These are phyloP conservation scores for Drosophila tani DNA, from an alignment of 1,140 invertebrate species.

Conservation along the genomic window DNA sequence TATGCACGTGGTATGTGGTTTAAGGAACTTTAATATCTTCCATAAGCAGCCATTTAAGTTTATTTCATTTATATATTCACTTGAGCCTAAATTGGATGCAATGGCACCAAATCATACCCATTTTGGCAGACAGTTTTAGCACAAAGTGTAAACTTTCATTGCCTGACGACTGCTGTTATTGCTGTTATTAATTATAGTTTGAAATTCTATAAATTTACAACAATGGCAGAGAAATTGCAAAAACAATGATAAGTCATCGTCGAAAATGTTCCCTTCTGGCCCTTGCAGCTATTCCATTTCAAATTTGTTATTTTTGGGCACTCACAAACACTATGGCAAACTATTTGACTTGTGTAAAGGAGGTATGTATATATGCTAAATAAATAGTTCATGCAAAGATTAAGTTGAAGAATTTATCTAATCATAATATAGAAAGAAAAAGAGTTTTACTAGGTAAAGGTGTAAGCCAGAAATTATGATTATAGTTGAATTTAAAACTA, in stretches of 20 bases:
- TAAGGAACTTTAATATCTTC: slow-evolving; percentile 20
- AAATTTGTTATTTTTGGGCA: slow-evolving; percentile 19
- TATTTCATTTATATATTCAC: slow-evolving; percentile 1
- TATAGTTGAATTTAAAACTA: neutral
- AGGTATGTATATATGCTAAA: neutral
- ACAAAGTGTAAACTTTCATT: slow-evolving; percentile 60
- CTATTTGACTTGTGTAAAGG: neutral
- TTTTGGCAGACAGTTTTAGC: slow-evolving; percentile 15
- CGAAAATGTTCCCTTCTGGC: neutral
- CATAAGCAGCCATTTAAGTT: slow-evolving; percentile 12
- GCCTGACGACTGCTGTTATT: slow-evolving; percentile 31
- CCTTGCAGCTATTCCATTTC: slow-evolving; percentile 6
- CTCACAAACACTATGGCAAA: neutral
- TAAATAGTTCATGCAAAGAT: neutral
- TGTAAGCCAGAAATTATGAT: neutral
- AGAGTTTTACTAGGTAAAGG: neutral
- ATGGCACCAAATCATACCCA: neutral
- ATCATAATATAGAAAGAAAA: no score
- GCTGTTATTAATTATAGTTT: slow-evolving; percentile 73
- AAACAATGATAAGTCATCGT: slow-evolving; percentile 21
- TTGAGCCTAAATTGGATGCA: neutral
- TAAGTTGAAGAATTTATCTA: neutral
- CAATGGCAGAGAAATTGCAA: slow-evolving; percentile 27
- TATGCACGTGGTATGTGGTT: neutral
- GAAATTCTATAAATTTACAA: slow-evolving; percentile 74